A percentile compares a stretch with the other conserved stretches of the same genome.
Conservation (phyloP, 2,113 vertebrate genomes). For the Pelobates fuscus region DNA sequence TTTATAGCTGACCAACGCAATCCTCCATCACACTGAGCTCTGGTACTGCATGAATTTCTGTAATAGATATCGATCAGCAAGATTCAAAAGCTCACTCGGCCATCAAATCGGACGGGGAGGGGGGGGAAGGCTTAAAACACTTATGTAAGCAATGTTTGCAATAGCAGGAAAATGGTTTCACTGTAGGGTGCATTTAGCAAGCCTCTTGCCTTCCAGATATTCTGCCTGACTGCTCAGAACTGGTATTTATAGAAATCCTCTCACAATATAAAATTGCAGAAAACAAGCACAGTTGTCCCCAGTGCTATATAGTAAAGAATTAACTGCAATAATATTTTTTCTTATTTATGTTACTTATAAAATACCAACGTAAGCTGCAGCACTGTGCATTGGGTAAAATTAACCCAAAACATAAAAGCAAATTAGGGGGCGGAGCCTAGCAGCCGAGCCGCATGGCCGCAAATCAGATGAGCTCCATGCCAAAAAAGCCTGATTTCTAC, state of each 20-base stretch:
- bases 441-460: too few species aligned
- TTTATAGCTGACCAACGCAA: constrained; percentile 27
- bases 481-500: too few species aligned
- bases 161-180: constrained; percentile 42
- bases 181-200: constrained; percentile 36
- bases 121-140: constrained; percentile 32
- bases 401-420: too few species aligned
- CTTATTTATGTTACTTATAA: too few species aligned
- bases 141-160: constrained; percentile 41
- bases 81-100: constrained; percentile 36
- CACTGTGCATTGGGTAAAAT: too few species aligned
- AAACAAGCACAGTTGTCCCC: background rate
- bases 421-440: too few species aligned
- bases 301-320: background rate
- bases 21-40: constrained; percentile 22
- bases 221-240: constrained; percentile 25
- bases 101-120: constrained; percentile 12
- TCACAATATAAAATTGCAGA: constrained; percentile 16
- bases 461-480: too few species aligned
- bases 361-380: too few species aligned
- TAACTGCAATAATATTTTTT: too few species aligned
- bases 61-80: constrained; percentile 48
- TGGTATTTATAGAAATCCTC: constrained; percentile 22
- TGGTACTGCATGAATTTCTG: constrained; percentile 41
- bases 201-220: constrained; percentile 14